Evolutionary conservation across 1,140 invertebrate genomes (phyloP), one percentile per base, ranked within the genome.

Genomic region (Maniola jurtina): DNA sequence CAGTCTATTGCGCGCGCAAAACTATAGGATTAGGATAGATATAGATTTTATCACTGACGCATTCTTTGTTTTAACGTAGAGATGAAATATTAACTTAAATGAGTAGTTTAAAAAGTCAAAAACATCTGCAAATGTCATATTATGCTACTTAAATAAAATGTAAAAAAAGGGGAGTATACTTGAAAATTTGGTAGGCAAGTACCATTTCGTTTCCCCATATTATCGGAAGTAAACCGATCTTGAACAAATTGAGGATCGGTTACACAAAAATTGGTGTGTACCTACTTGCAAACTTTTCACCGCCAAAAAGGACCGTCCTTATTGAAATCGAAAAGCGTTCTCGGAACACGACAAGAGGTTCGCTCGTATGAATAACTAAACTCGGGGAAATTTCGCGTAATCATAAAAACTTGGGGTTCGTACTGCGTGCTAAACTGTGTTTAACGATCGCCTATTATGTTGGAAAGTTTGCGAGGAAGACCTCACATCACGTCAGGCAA

Each of bases 261-360:
- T 65, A 71, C 60, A 64, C 75, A 76, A 79, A 78, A 80, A 81
- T 75, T 79, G 79, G 75, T 81, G 73, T 72, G 77, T 72, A 52
- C 48, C 71, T 72, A 25, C 25, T 25, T 25, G 25, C 56, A 56
- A 77, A 80, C 56, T 80, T 76, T 66, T 65, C 61, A 35, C 62
- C 62, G 15, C 62, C 62, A 10, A 78, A 80, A 78, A 80, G 70
- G 77, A 68, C 71, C 65, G 73, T 62, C 73, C 73, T 80, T 81
- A 76, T 78, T 81, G 75, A 77, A 79, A 81, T 81, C 76, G 77
- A 77, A 81, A 80, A 75, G 45, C 72, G 64, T 72, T 71, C 64
- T 61, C 66, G 64, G 68, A n/a, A 45, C 13, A 45, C 42, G 56
- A 57, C 68, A 52, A 54, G 62, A 67, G 72, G 71, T 63, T 66